Evolutionary conservation across 2,888 invertebrate species (phyloP).

Genomic region (Nudaria mundana): DNA sequence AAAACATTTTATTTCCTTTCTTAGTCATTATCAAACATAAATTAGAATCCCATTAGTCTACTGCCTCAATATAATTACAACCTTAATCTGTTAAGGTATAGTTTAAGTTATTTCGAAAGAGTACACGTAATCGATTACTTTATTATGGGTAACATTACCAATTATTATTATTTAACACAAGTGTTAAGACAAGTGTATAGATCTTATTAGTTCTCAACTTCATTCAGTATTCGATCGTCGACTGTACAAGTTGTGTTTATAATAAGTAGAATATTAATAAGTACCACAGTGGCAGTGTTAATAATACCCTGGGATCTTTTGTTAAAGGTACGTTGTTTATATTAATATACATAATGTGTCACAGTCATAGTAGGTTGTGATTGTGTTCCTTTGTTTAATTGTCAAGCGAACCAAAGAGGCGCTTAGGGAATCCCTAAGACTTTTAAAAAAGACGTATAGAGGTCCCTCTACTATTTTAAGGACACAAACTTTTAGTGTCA

Average conservation of each 20-base stretch:
- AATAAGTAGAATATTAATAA: slow-evolving; percentile 1
- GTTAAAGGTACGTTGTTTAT: slow-evolving; percentile 22
- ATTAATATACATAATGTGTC: background rate
- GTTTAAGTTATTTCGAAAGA: slow-evolving; percentile 8
- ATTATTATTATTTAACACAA: slow-evolving; percentile 19
- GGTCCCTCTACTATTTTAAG: no score
- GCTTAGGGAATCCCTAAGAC: no score
- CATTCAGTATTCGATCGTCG: slow-evolving; percentile 34
- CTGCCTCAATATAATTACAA: no score
- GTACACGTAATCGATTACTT: slow-evolving; percentile 13
- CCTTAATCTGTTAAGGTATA: background rate
- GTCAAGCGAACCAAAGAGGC: no score
- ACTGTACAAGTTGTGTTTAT: slow-evolving; percentile 19
- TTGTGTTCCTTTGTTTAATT: no score
- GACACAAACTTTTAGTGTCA: no score
- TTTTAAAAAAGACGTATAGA: no score
- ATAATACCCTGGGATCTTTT: slow-evolving; percentile 26
- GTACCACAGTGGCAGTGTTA: slow-evolving; percentile 17
- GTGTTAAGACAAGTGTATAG: slow-evolving; percentile 8
- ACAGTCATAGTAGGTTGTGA: no score
- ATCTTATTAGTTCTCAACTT: slow-evolving; percentile 2
- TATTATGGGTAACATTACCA: slow-evolving; percentile 11
- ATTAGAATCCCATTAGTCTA: no score
- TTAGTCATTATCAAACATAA: no score
- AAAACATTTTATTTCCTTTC: no score